Evolutionary conservation across 2,797 vertebrate genomes (phyloP), one percentile per base, ranked within the genome.

Genomic region (Syndactyla subalaris): DNA sequence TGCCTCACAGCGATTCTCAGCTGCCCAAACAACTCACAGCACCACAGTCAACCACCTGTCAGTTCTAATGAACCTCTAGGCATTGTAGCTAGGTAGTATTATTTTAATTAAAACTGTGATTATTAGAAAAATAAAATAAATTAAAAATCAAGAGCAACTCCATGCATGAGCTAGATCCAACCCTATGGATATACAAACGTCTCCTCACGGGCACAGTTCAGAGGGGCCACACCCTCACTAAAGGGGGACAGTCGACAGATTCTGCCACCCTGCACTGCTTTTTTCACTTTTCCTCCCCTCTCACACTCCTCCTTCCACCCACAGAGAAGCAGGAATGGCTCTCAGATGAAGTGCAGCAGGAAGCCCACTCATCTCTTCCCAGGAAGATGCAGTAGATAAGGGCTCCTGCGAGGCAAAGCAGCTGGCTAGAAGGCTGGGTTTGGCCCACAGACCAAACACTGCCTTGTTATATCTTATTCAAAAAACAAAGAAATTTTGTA

Each of bases 271-370:
- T 76, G 55, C 38, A 82, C 18, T 0, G 2, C 59, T 89, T 63
- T 82, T 63, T 70, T 76, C 63, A 74, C 14, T 32, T 74, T 30
- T 87, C 57, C 81, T 54, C 63, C 55, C 34, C 38, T 84, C 55
- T 93, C 67, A 92, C 71, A 59, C 34, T 29, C 36, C 36, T 72
- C 20, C 32, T 87, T 66, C 58, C 11, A 63, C 90, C 90, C 67
- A 63, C 63, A 39, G 92, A 93, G 93, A 82, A 78, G 80, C 59
- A 89, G 48, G 63, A 82, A 54, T 10, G 80, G 62, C 26, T 67
- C 67, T 74, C 55, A 46, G 71, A 85, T 88, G 80, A 92, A 54
- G 21, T 19, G n/a, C 94, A 84, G 93, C 85, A 90, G 95, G 92
- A 92, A 76, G 67, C 52, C 92, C 88, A 55, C 67, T 74, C 0